A percentile compares a stretch with the other conserved stretches of the same genome.
These are phyloP conservation scores for Rana temporaria DNA, from an alignment of 2,113 vertebrate genomes.

Conservation along the genomic window DNA sequence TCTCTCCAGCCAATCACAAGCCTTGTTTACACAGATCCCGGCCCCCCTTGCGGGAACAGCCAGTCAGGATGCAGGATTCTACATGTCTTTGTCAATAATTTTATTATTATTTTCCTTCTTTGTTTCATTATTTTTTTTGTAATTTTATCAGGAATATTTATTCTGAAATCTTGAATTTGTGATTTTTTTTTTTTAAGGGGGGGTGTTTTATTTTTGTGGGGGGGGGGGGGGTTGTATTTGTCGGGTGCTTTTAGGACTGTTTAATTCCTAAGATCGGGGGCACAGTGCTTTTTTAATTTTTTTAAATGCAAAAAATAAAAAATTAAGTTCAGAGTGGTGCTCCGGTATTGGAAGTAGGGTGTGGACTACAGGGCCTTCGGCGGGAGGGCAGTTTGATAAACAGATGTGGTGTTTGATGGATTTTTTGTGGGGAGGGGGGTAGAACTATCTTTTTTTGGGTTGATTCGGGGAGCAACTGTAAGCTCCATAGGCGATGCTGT, in stretches of 20 bases:
- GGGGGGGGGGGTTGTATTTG: neutral
- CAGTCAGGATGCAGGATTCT: constrained; percentile 57
- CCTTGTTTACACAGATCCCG: constrained; percentile 56
- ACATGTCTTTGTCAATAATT: constrained; percentile 28
- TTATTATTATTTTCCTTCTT: constrained; percentile 6
- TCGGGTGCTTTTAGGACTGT: neutral
- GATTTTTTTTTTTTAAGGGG: constrained; percentile 13
- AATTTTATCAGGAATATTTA: constrained; percentile 58
- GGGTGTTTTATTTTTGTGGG: neutral
- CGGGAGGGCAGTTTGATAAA: constrained; percentile 1
- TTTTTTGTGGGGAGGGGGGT: neutral
- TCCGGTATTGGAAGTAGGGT: constrained; percentile 40
- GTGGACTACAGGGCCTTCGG: neutral
- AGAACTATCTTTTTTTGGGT: too few species aligned
- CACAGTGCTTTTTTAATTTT: constrained; percentile 28
- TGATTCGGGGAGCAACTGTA: neutral
- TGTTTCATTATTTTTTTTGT: constrained; percentile 19
- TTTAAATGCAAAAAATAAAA: constrained; percentile 38
- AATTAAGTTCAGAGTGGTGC: constrained; percentile 41
- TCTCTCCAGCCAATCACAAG: constrained; percentile 55
- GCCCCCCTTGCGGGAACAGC: constrained; percentile 47
- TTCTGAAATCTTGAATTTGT: constrained; percentile 57
- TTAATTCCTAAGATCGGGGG: constrained; percentile 15
- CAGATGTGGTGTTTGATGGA: constrained; percentile 18
- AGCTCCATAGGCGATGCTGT: too few species aligned